Base-by-base conservation (phyloP, 2,888 invertebrate species). In the Eumacrocentrus americanus region DNA sequence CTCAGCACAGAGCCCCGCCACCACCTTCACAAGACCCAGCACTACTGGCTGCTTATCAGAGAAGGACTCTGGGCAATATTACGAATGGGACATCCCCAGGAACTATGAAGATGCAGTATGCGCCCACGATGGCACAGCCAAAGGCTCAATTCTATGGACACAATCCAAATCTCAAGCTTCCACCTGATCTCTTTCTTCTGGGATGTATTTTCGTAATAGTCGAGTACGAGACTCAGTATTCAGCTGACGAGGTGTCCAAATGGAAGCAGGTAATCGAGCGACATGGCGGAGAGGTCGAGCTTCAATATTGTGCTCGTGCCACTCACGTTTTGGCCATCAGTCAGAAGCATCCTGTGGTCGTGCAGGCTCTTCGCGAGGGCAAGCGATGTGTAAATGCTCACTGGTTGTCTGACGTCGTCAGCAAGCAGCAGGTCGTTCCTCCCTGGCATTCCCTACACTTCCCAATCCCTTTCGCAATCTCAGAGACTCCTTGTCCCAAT, bases 371-470 rank as follows among this genome's bases (percentile, higher is more conserved):
- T 16, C 84, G 89, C 12, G 89, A 89, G 74, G 86, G 86, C 2
- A 89, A 89, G 71, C 84, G 87, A 50, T 88, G 93, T 70, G 91
- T 95, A 1, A 94, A 93, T 6, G 88, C 92, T 0, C 89, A 90
- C 76, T 95, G 95, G 95, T 83, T 99, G 29, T 95, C 92, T 61
- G 98, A 99, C 81, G 91, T 94, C 3, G 88, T 98, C 72, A 79
- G 88, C 18, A 89, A 91, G 50, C 92, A 93, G 70, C 92, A 92
- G 72, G 89, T 98, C 71, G 82, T 90, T 54, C 94, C 97, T 0
- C 98, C 99, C 0, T 97, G 93, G 92, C 91, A 93, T 72, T 94
- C 95, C 9, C 83, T 96, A 46, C 98, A 99, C 82, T 85, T 98
- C 70, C 98, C 98, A 7, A 86, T 87, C 59, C 88, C 91, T 72